phyloP scores from a whole-genome alignment of 92 coral and sea anemone species.

The Palythoa grandiflora region DNA sequence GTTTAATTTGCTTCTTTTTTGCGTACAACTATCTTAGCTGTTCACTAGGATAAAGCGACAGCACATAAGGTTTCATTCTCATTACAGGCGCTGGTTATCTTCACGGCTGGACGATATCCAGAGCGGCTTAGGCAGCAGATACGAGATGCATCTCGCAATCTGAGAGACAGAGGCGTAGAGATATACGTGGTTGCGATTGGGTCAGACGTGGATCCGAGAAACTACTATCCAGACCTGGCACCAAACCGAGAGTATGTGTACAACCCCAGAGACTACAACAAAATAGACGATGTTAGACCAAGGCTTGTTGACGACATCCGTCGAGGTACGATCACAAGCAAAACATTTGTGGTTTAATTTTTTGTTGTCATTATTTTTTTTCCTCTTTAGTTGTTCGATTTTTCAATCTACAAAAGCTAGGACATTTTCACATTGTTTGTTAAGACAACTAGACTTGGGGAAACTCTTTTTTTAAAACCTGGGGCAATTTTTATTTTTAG shows the following conservation, averaged over 20 bases:
- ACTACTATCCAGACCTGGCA: slow-evolving; percentile 29
- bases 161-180: slow-evolving; percentile 60
- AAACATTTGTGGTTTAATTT: no score
- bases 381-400: no score
- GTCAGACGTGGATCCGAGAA: slow-evolving; percentile 59
- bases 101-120: slow-evolving; percentile 37
- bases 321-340: background rate
- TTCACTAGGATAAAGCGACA: background rate
- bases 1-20: no score
- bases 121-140: slow-evolving; percentile 28
- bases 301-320: background rate
- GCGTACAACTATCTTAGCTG: no score
- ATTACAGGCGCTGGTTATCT: slow-evolving; percentile 20
- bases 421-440: no score
- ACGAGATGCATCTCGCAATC: slow-evolving; percentile 56
- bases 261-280: slow-evolving; percentile 27
- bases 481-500: no score
- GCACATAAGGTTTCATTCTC: no score
- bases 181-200: slow-evolving; percentile 72
- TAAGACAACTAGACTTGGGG: no score
- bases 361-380: no score
- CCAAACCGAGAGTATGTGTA: slow-evolving; percentile 12
- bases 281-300: background rate
- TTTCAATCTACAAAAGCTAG: no score
- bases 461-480: no score